Conservation (phyloP, 2,888 invertebrate species). For the Caenorhabditis drosophilae region DNA sequence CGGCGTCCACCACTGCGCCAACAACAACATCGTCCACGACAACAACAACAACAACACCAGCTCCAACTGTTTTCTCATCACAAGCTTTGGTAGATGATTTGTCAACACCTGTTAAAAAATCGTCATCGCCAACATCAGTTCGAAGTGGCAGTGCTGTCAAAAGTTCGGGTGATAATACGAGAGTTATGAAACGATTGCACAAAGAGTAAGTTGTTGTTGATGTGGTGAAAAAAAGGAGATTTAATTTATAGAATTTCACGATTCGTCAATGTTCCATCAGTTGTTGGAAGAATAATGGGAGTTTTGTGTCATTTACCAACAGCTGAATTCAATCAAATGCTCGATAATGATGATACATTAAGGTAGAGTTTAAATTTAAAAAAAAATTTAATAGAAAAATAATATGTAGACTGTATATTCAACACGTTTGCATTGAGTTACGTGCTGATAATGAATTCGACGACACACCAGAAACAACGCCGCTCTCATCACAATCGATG, state of each 20-base stretch:
- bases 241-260: background rate
- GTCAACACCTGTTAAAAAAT: too few relatives aligned
- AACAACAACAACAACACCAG: too few relatives aligned
- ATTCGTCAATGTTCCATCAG: background rate
- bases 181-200: too few relatives aligned
- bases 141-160: too few relatives aligned
- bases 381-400: background rate
- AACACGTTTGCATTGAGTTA: slow-evolving; percentile 20
- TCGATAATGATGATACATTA: slow-evolving; percentile 25
- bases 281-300: slow-evolving; percentile 24
- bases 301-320: slow-evolving; percentile 27
- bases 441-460: slow-evolving; percentile 30
- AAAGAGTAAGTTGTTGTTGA: too few relatives aligned
- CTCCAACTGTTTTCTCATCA: too few relatives aligned
- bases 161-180: too few relatives aligned
- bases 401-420: slow-evolving; percentile 14
- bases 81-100: too few relatives aligned
- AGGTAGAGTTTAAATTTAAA: background rate
- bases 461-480: background rate
- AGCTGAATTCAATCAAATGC: slow-evolving; percentile 6
- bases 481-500: slow-evolving; percentile 5
- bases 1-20: too few relatives aligned
- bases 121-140: too few relatives aligned
- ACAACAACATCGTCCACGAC: too few relatives aligned
- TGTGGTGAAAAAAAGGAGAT: too few relatives aligned